Evolutionary conservation across 2,888 invertebrate species (phyloP).

Genomic region (Xanthorhoe spadicearia): DNA sequence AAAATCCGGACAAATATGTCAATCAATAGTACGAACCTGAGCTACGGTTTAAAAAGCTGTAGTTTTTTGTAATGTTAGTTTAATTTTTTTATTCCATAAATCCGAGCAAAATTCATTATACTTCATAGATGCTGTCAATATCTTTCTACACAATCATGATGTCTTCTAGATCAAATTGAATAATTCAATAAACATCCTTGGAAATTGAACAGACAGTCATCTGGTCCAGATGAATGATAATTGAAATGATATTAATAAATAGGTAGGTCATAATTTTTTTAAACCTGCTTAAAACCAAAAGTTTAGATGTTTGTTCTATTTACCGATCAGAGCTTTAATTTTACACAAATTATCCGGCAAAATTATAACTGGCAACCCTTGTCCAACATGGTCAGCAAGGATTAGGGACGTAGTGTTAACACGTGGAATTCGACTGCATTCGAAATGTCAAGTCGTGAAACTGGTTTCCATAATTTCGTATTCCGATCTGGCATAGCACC

Average conservation of each 20-base stretch:
- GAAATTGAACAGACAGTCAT: not conserved
- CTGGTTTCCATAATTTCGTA: constrained; percentile 32
- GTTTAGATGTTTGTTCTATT: not conserved
- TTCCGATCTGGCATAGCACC: constrained; percentile 28
- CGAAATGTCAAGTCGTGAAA: constrained; percentile 37
- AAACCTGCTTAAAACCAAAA: not conserved
- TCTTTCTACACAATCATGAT: too few relatives aligned
- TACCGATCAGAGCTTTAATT: not conserved
- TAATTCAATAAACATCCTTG: not conserved
- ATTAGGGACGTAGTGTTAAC: constrained; percentile 47
- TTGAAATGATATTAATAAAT: too few relatives aligned
- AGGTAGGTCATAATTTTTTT: too few relatives aligned
- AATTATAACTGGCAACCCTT: too few relatives aligned
- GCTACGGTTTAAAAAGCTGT: not conserved
- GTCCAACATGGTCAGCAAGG: constrained; percentile 36
- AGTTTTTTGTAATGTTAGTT: not conserved
- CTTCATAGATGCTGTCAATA: too few relatives aligned
- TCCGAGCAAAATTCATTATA: too few relatives aligned
- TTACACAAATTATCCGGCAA: not conserved
- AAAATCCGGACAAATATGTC: constrained; percentile 6
- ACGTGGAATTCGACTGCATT: constrained; percentile 39
- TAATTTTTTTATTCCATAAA: too few relatives aligned
- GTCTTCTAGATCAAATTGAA: not conserved
- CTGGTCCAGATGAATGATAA: too few relatives aligned
- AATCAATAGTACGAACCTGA: not conserved